Evolutionary conservation across 2,797 vertebrate genomes (phyloP), one percentile per base, ranked within the genome.

Genomic region (Zonotrichia albicollis): DNA sequence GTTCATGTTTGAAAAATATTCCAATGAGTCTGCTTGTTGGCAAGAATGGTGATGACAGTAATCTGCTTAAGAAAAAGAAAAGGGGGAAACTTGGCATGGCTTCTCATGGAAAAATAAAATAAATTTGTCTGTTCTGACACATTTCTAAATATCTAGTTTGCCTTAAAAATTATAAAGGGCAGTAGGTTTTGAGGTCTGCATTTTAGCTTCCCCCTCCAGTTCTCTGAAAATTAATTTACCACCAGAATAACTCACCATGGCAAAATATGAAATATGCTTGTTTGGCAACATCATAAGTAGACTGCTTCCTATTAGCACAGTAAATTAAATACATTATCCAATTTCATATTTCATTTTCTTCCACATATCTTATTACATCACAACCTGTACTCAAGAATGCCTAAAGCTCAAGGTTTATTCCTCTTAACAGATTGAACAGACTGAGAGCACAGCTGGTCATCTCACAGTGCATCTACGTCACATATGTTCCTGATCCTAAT

Each of bases 341-440:
- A 93, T 82, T 91, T 90, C 62, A 73, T 87, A 91, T 95, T 96
- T 97, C 26, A 91, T 70, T 94, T 94, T 92, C 79, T 90, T 94
- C 34, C n/a, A 51, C 34, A 66, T 86, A 61, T 87, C 51, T 95
- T 90, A 51, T 36, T 89, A 78, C 78, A 76, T 71, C 29, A 43
- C 36, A 90, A 71, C 58, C 51, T 85, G 46, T 50, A 92, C 75
- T 34, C 82, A n/a, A 86, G 87, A 66, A 79, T 36, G 62, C 75
- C 73, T 94, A 50, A 92, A 80, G 83, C 90, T 89, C 84, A 94
- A 83, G 88, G 50, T 84, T 93, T 80, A 90, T 66, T 84, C 16
- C 26, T 84, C 27, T 51, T 89, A 78, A 82, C 64, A 82, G 61
- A 78, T 61, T 81, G 79, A 94, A 90, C 90, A 96, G 89, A 93